Evolutionary conservation across 1,140 invertebrate species (phyloP).

Genomic region (Cryptotermes secundus): DNA sequence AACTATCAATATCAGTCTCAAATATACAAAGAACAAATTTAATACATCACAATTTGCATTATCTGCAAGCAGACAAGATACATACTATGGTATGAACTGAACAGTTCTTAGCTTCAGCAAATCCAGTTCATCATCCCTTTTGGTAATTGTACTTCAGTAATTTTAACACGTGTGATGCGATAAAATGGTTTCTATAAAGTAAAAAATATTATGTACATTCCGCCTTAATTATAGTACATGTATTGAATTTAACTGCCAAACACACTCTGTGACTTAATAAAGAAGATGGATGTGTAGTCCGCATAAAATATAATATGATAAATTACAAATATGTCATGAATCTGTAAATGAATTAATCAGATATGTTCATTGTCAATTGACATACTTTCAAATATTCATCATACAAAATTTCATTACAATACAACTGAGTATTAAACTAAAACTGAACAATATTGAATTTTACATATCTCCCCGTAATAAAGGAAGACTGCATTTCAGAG

Average conservation of each 20-base stretch:
- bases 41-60: slow-evolving; percentile 19
- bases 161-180: background rate
- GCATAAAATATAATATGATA: background rate
- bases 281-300: background rate
- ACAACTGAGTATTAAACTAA: background rate
- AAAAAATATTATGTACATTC: slow-evolving; percentile 31
- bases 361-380: background rate
- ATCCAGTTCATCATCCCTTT: background rate
- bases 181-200: background rate
- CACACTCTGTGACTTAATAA: background rate
- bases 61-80: slow-evolving; percentile 21
- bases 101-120: background rate
- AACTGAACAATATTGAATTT: background rate
- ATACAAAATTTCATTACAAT: background rate
- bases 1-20: slow-evolving; percentile 25
- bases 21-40: slow-evolving; percentile 16
- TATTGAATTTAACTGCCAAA: background rate
- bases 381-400: background rate
- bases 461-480: background rate
- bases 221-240: slow-evolving; percentile 8
- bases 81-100: slow-evolving; percentile 5
- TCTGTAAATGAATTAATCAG: background rate
- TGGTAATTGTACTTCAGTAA: slow-evolving; percentile 13
- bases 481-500: slow-evolving; percentile 2
- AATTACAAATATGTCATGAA: background rate